Conservation (phyloP, 2,113 vertebrate species). For the Phoenicopterus ruber region DNA sequence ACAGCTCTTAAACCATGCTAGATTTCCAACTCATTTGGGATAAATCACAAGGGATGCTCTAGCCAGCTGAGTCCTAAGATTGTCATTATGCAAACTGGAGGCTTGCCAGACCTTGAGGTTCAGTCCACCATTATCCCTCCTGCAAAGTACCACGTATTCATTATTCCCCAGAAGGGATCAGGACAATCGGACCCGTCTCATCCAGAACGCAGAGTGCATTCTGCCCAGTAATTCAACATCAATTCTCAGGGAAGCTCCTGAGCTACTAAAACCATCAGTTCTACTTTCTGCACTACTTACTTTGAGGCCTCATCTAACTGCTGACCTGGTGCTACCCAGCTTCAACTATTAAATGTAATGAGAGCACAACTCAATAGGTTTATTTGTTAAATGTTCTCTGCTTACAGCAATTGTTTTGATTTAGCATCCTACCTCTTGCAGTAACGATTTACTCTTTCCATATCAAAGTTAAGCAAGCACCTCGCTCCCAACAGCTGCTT, state of each 20-base stretch:
- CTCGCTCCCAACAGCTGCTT: not conserved
- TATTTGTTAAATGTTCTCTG: not conserved
- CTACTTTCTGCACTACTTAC: not conserved
- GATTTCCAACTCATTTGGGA: not conserved
- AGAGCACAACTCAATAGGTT: not conserved
- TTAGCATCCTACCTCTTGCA: not conserved
- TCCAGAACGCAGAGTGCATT: not conserved
- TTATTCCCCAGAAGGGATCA: not conserved
- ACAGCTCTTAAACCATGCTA: not conserved
- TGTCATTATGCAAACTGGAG: not conserved
- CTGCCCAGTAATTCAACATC: not conserved
- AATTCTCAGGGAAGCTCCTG: not conserved
- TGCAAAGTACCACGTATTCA: not conserved
- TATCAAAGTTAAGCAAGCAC: not conserved
- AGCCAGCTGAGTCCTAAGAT: not conserved
- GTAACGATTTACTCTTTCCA: not conserved
- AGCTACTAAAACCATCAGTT: not conserved
- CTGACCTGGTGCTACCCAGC: not conserved
- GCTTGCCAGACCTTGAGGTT: not conserved
- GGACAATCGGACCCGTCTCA: not conserved
- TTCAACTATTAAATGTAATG: not conserved
- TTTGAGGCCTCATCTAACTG: not conserved
- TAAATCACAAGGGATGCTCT: not conserved
- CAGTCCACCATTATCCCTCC: not conserved
- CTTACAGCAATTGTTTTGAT: not conserved